Evolutionary conservation across 2,888 invertebrate species (phyloP), one percentile per base, ranked within the genome.

Genomic region (Lochmaea capreae): DNA sequence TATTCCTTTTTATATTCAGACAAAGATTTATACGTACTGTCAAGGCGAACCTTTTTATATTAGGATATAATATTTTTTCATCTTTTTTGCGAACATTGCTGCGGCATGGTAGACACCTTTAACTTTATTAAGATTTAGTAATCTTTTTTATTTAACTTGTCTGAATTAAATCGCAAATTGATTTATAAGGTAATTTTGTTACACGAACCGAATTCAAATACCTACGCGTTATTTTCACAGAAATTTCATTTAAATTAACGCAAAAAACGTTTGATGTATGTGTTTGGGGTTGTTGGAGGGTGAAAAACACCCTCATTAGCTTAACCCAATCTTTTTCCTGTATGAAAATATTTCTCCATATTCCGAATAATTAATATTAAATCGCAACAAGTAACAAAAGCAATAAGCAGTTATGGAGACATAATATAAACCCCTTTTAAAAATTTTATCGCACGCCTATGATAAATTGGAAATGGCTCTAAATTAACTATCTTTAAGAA

Each of bases 1-100:
- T 84, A 86, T 87, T 87, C 83, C 84, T 85, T 85, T 86, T 86
- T 85, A 85, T 85, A 85, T 85, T 83, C 84, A 84, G 85, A 86
- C 86, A 85, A 86, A 85, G 87, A 87, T 87, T 87, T 87, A 87
- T 87, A 85, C 84, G 83, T 80, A 83, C 83, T 84, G 86, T 86
- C 87, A 84, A 82, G 80, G 78, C 78, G 82, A 84, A 84, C 84
- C 71, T 71, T 71, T 87, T 86, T 86, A 86, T 86, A 86, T 87
- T 86, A 86, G 85, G 85, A 86, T 85, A 84, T 86, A 86, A 87
- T 86, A 86, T 86, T 86, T 86, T 85, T 86, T 84, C 85, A 84
- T 84, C 81, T 83, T 80, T 80, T 77, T 79, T 58, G 46, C 57
- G 39, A 26, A 62, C 76, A 76, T 67, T 65, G 76, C 58, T 46